These are phyloP conservation scores for Albula goreensis DNA, from an alignment of 2,113 vertebrate species.

Conservation along the genomic window DNA sequence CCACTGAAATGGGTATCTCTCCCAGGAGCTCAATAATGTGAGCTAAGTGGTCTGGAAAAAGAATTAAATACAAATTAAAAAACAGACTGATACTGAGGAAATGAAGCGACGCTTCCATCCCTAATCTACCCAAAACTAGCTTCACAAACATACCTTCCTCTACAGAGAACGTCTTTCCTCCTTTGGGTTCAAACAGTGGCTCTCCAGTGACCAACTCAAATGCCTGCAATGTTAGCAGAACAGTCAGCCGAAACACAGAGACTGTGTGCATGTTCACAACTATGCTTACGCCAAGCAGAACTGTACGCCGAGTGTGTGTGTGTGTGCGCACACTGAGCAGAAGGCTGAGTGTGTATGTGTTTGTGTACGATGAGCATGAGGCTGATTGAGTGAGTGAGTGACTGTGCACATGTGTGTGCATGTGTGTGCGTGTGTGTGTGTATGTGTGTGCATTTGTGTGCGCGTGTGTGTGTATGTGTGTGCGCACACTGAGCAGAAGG, in stretches of 20 bases:
- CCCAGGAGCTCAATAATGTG: slow-evolving; percentile 80
- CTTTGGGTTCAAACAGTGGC: slow-evolving; percentile 77
- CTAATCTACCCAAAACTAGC: neutral
- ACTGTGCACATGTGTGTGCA: too few relatives aligned
- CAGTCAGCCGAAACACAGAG: slow-evolving; percentile 7
- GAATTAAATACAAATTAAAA: neutral
- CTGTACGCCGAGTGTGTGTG: too few relatives aligned
- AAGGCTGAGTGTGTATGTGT: too few relatives aligned
- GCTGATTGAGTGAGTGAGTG: too few relatives aligned
- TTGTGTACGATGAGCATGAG: too few relatives aligned
- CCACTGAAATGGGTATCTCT: slow-evolving; percentile 72
- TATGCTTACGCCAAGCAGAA: too few relatives aligned
- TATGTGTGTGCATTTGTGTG: too few relatives aligned
- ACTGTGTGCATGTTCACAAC: too few relatives aligned
- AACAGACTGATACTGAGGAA: neutral
- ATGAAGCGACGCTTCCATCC: neutral
- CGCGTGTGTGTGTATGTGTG: too few relatives aligned
- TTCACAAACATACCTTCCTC: slow-evolving; percentile 73
- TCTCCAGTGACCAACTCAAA: slow-evolving; percentile 83
- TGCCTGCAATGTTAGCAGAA: slow-evolving; percentile 61
- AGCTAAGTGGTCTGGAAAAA: slow-evolving; percentile 76
- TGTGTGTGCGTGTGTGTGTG: too few relatives aligned
- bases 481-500: too few relatives aligned
- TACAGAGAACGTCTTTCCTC: slow-evolving; percentile 72
- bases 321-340: too few relatives aligned